phyloP scores from a whole-genome alignment of 2,113 vertebrate genomes.

The Ictalurus furcatus region DNA sequence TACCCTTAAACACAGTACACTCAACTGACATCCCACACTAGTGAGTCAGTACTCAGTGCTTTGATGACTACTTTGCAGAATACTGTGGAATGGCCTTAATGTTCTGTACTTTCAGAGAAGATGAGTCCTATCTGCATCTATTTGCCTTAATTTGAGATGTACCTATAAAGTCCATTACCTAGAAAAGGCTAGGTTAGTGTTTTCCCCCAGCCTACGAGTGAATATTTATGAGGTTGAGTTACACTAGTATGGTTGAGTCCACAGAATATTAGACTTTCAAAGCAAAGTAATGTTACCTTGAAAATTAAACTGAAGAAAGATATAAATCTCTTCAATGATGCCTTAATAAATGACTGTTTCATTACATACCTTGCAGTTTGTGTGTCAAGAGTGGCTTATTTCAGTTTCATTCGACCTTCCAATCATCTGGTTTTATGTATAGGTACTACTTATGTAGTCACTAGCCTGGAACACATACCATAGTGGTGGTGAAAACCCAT shows the following conservation, averaged over 20 bases:
- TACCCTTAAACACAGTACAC: slow-evolving; percentile 33
- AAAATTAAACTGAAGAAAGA: neutral
- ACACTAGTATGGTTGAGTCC: neutral
- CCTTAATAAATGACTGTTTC: neutral
- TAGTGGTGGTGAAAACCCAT: neutral
- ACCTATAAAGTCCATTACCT: neutral
- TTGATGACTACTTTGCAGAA: slow-evolving; percentile 27
- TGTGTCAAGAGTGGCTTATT: neutral
- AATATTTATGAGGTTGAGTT: neutral
- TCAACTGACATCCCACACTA: slow-evolving; percentile 43
- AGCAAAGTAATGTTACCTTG: neutral
- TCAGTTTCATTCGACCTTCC: neutral
- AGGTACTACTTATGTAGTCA: neutral
- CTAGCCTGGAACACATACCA: neutral
- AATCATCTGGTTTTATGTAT: neutral
- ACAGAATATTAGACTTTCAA: neutral
- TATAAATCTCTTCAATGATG: neutral
- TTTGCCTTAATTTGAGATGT: slow-evolving; percentile 18
- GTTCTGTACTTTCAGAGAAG: slow-evolving; percentile 32
- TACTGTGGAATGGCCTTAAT: slow-evolving; percentile 25
- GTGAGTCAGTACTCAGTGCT: slow-evolving; percentile 48
- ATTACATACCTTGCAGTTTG: neutral
- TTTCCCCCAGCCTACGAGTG: neutral
- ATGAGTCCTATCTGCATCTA: slow-evolving; percentile 34
- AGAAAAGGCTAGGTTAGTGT: neutral